Evolutionary conservation across 2,888 invertebrate species (phyloP), one percentile per base, ranked within the genome.

Genomic region (Lydus trimaculatus): DNA sequence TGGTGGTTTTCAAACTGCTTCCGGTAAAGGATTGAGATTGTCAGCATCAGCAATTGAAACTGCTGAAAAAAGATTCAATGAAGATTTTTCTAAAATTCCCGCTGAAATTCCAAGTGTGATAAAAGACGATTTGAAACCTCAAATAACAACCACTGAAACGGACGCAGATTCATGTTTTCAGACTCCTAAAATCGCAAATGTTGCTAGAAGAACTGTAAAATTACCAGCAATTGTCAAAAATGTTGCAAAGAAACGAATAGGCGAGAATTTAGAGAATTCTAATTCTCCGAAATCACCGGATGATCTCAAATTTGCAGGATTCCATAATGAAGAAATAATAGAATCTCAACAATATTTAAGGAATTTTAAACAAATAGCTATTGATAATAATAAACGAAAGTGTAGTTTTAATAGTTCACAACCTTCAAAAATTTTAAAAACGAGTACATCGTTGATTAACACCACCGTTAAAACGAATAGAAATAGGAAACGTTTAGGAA

Each of bases 401-500:
- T 56, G 56, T 31, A 59, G 11, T 58, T 28, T 31, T 11, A 13
- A 31, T 17, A 33, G 8, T 43, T 1, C 3, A 58, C 25, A 68
- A n/a, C 20, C 17, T 25, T 65, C 23, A 23, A 68, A 68, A 58
- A 64, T 67, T 63, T 58, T 62, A 17, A 61, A 65, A 31, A 39
- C 15, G 13, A 56, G 64, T 60, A 65, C 63, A 23, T 31, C 56
- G 13, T 4, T 36, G 4, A 2, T 64, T 20, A 69, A 59, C 65
- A 65, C 31, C 48, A 58, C 25, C 1, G 23, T 31, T n/a, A 33
- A 3, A 58, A 28, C 13, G 11, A 66, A 11, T 63, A 61, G 59
- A 33, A 71, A 63, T 56, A 81, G 77, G 60, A 80, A 75, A 68
- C 74, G 80, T 59, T 74, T 83, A 31, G 82, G 83, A 4, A 68